These are phyloP conservation scores for Vombatus ursinus DNA, from an alignment of 2,113 vertebrate genomes.

Conservation along the genomic window DNA sequence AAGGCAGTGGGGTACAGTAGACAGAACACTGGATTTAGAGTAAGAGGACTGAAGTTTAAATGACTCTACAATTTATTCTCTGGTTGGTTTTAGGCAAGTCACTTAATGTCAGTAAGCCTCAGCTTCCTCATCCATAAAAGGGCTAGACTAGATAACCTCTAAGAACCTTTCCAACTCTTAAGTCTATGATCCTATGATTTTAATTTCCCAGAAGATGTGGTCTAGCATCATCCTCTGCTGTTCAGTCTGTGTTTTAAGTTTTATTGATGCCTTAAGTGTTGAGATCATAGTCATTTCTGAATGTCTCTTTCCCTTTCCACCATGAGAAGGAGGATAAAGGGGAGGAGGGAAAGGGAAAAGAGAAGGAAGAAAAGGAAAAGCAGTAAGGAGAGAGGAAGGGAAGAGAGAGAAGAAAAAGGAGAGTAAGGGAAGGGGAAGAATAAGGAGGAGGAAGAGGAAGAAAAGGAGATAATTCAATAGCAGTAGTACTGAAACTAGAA, in stretches of 20 bases:
- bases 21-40: background rate
- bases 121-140: background rate
- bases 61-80: background rate
- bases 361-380: background rate
- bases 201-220: background rate
- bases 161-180: background rate
- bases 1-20: background rate
- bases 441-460: too few species aligned
- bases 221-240: too few species aligned
- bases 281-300: background rate
- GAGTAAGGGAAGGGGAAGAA: too few species aligned
- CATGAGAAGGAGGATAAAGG: background rate
- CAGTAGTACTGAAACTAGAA: background rate
- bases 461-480: background rate
- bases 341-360: background rate
- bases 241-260: background rate
- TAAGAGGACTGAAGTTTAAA: background rate
- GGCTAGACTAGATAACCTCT: background rate
- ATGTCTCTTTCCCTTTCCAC: background rate
- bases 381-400: background rate
- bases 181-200: background rate
- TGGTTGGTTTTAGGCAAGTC: background rate
- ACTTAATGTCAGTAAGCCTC: background rate
- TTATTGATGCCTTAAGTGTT: background rate
- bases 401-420: background rate